phyloP scores from a whole-genome alignment of 2,888 invertebrate genomes.

The Xiphydria camelus region DNA sequence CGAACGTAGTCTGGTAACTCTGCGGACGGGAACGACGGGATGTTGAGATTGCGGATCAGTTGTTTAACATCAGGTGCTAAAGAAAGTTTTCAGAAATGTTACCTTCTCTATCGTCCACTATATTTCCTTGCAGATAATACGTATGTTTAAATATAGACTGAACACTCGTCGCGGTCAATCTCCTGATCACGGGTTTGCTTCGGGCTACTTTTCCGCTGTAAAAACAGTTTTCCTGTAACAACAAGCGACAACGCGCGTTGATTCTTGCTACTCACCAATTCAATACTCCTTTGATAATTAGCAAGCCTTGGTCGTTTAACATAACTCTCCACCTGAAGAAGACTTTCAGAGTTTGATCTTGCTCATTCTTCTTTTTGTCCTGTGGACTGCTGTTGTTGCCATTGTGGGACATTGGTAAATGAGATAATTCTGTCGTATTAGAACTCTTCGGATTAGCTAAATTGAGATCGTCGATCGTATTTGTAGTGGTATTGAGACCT shows the following conservation, averaged over 20 bases:
- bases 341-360: constrained; percentile 9
- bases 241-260: background rate
- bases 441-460: background rate
- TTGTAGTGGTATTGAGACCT: no score
- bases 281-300: constrained; percentile 45
- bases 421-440: background rate
- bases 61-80: no score
- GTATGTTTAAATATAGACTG: constrained; percentile 39
- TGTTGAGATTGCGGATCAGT: no score
- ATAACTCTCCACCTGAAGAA: constrained; percentile 43
- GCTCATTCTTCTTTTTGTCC: constrained; percentile 3
- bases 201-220: constrained; percentile 37
- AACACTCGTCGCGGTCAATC: constrained; percentile 32
- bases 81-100: no score
- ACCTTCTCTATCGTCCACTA: constrained; percentile 43
- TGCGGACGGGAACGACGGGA: no score
- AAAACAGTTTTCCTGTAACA: constrained; percentile 9
- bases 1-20: constrained; percentile 48
- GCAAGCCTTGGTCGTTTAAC: constrained; percentile 34
- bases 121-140: constrained; percentile 41
- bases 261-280: constrained; percentile 28
- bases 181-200: constrained; percentile 44
- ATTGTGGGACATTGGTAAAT: background rate
- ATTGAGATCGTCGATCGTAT: background rate
- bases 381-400: background rate